phyloP scores from a whole-genome alignment of 2,113 vertebrate species.

The Grammomys surdaster region DNA sequence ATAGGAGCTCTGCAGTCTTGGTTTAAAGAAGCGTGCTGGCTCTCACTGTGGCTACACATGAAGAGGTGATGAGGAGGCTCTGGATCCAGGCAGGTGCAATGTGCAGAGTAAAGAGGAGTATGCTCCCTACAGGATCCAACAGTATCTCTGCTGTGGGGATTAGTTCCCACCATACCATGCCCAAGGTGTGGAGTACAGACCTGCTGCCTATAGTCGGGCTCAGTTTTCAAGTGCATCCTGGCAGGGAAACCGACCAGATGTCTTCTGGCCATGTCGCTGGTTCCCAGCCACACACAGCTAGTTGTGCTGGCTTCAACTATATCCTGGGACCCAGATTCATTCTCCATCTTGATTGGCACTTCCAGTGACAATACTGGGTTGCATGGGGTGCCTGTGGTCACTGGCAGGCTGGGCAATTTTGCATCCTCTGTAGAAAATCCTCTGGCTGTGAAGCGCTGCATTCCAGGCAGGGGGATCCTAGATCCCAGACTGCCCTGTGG shows the following conservation, averaged over 20 bases:
- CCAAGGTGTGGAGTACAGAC: constrained; percentile 86
- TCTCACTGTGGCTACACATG: constrained; percentile 85
- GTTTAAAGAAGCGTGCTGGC: constrained; percentile 84
- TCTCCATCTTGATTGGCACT: constrained; percentile 94
- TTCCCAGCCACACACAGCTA: constrained; percentile 88
- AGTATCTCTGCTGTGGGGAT: constrained; percentile 75
- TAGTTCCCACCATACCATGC: constrained; percentile 86
- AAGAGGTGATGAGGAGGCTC: constrained; percentile 87
- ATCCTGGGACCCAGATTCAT: constrained; percentile 92
- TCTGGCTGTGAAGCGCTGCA: constrained; percentile 87
- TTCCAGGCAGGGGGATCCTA: constrained; percentile 83
- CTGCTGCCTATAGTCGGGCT: constrained; percentile 88
- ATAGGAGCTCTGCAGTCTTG: constrained; percentile 87
- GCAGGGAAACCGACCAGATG: constrained; percentile 85
- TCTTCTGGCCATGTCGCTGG: constrained; percentile 82
- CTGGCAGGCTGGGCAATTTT: constrained; percentile 87
- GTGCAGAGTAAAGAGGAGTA: constrained; percentile 85
- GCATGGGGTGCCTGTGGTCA: constrained; percentile 83
- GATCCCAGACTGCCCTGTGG: constrained; percentile 85
- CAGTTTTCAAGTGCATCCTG: constrained; percentile 91
- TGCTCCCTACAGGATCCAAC: constrained; percentile 87
- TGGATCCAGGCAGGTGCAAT: constrained; percentile 88
- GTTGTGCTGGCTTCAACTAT: constrained; percentile 83
- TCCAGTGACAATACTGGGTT: constrained; percentile 87
- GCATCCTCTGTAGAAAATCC: constrained; percentile 86